phyloP scores from a whole-genome alignment of 2,888 invertebrate species.

The Isotomurus palustris region DNA sequence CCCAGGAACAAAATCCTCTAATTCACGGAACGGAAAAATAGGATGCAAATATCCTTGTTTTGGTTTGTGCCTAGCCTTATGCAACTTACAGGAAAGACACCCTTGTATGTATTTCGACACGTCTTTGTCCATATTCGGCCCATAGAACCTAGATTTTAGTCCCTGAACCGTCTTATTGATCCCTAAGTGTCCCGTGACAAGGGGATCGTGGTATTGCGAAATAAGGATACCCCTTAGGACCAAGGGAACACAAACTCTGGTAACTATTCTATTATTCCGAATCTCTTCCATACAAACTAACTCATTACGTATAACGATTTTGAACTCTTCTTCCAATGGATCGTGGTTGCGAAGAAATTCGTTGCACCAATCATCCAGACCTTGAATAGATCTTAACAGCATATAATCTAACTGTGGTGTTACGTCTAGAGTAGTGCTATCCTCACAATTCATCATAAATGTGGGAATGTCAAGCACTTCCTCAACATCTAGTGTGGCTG shows the following conservation, averaged over 20 bases:
- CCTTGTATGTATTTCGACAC: constrained; percentile 5
- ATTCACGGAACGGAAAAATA: constrained; percentile 13
- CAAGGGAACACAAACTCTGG: neutral
- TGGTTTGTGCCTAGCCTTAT: constrained; percentile 8
- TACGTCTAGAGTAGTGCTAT: too few species aligned
- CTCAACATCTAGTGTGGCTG: neutral
- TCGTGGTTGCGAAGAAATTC: neutral
- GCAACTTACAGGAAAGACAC: constrained; percentile 8
- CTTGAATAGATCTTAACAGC: too few species aligned
- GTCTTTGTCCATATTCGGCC: constrained; percentile 1
- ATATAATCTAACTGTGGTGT: too few species aligned
- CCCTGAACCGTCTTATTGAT: neutral
- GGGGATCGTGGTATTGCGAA: neutral
- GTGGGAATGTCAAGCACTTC: neutral
- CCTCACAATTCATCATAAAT: too few species aligned
- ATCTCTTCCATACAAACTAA: too few species aligned
- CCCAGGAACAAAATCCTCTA: neutral
- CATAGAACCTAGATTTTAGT: neutral
- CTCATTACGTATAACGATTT: too few species aligned
- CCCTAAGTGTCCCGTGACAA: constrained; percentile 3
- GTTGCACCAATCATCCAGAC: too few species aligned
- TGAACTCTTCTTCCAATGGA: too few species aligned
- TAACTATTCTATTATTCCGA: too few species aligned
- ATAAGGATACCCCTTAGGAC: neutral
- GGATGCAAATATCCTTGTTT: constrained; percentile 8